Evolutionary conservation across 64 coral and sea anemone genomes (phyloP).

Genomic region (Montipora efflorescens): DNA sequence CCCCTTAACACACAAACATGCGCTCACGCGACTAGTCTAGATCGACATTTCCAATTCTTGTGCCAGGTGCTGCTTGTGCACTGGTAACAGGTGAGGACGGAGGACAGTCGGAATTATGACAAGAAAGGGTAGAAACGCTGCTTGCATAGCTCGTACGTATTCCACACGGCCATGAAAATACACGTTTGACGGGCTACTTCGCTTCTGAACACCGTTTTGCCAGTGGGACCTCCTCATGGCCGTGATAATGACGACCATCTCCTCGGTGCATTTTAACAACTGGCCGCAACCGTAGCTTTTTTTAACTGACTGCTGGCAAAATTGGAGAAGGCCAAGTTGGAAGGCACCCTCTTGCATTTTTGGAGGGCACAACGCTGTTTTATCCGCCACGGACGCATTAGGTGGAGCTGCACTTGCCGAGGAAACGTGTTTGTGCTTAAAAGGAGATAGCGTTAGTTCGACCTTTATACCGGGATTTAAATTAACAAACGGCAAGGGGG

Average conservation of each 20-base stretch:
- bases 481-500: no score
- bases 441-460: neutral
- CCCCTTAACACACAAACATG: no score
- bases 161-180: conserved; percentile 60
- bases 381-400: neutral
- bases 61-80: neutral
- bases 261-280: conserved; percentile 44
- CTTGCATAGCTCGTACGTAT: conserved; percentile 7
- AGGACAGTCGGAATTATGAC: conserved; percentile 23
- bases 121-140: conserved; percentile 45
- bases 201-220: conserved; percentile 41
- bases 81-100: neutral
- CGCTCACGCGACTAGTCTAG: no score
- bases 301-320: conserved; percentile 46
- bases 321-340: conserved; percentile 36
- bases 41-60: conserved; percentile 1
- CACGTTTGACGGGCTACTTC: conserved; percentile 54
- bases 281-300: conserved; percentile 68
- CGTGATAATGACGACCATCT: conserved; percentile 42
- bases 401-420: neutral
- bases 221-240: conserved; percentile 39
- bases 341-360: conserved; percentile 34
- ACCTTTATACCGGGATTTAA: neutral
- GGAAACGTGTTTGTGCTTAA: neutral
- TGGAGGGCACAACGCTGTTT: conserved; percentile 30